These are phyloP conservation scores for Cryptophagus acutangulus DNA, from an alignment of 2,888 invertebrate species.

Conservation along the genomic window DNA sequence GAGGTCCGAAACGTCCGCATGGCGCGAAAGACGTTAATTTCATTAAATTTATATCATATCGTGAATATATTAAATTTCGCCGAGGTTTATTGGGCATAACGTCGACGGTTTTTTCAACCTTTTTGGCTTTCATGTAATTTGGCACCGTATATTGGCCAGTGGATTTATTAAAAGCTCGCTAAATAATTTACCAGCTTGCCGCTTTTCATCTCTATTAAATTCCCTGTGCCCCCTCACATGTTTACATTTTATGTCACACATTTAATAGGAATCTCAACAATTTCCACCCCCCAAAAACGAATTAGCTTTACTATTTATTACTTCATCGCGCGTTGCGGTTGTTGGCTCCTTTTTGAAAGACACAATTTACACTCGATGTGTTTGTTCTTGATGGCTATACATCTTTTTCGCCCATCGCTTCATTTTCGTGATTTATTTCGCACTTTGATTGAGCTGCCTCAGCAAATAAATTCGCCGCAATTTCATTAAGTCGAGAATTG, in stretches of 20 bases:
- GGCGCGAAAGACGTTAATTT: too few relatives aligned
- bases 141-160: conserved; percentile 1
- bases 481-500: too few relatives aligned
- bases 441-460: too few relatives aligned
- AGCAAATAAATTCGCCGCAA: too few relatives aligned
- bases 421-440: background rate
- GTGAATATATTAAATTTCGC: too few relatives aligned
- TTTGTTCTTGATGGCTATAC: background rate
- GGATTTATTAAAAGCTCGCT: conserved; percentile 1
- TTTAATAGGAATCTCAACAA: background rate
- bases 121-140: conserved; percentile 1
- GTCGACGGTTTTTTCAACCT: too few relatives aligned
- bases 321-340: background rate
- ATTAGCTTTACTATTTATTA: conserved; percentile 1
- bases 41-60: too few relatives aligned
- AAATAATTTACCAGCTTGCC: background rate
- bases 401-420: background rate
- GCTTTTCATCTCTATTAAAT: conserved; percentile 1
- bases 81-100: conserved; percentile 2
- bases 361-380: background rate
- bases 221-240: too few relatives aligned
- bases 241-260: background rate
- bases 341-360: background rate
- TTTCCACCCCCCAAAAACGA: conserved; percentile 1
- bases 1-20: conserved; percentile 18